phyloP scores from a whole-genome alignment of 1,140 invertebrate genomes.

The Drosophila burlai region DNA sequence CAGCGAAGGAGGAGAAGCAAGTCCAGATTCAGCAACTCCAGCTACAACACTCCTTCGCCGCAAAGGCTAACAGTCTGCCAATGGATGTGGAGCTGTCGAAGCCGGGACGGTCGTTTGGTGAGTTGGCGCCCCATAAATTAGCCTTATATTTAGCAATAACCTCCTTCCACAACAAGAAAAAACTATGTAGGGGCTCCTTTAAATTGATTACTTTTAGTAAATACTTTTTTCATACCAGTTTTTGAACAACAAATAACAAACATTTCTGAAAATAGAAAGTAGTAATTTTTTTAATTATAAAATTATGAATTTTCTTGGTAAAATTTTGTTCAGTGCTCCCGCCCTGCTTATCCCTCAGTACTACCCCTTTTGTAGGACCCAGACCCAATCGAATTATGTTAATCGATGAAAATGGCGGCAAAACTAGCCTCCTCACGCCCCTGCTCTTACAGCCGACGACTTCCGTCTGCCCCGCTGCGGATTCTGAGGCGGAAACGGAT shows the following conservation, averaged over 20 bases:
- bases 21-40: conserved; percentile 16
- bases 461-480: conserved; percentile 45
- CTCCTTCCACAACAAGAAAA: background rate
- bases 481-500: conserved; percentile 55
- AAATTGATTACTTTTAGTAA: background rate
- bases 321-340: conserved; percentile 12
- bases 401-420: conserved; percentile 64
- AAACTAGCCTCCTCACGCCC: conserved; percentile 44
- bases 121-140: conserved; percentile 81
- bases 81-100: conserved; percentile 43
- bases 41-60: conserved; percentile 22
- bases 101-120: conserved; percentile 53
- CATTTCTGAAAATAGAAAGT: background rate
- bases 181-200: background rate
- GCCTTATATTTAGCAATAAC: conserved; percentile 27
- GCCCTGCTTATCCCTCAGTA: background rate
- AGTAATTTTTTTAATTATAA: background rate
- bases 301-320: no score
- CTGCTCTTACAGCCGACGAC: conserved; percentile 34
- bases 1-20: conserved; percentile 38
- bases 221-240: background rate
- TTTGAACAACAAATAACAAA: no score
- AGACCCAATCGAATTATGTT: conserved; percentile 72
- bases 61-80: conserved; percentile 51
- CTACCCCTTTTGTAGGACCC: background rate